Percentiles rank a stretch among this genome's conserved stretches.
Conservation (phyloP, 2,888 invertebrate genomes). For the Diloba caeruleocephala region DNA sequence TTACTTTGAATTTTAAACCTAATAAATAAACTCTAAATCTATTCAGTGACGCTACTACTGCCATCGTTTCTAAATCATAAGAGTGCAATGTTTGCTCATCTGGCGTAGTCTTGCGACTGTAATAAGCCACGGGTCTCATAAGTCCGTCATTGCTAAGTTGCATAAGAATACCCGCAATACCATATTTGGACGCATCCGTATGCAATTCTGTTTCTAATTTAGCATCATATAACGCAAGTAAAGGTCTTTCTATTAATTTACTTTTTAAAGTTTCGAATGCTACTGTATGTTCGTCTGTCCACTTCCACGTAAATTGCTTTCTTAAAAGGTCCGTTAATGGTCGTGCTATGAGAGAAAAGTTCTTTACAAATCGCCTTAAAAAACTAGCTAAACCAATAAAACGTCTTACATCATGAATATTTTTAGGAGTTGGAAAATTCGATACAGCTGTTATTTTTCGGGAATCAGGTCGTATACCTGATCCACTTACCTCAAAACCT, state of each 20-base stretch:
- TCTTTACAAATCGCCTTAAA: conserved; percentile 53
- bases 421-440: conserved; percentile 44
- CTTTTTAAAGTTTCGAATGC: conserved; percentile 53
- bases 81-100: too few species aligned
- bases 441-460: conserved; percentile 33
- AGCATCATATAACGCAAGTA: conserved; percentile 58
- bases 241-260: conserved; percentile 46
- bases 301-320: conserved; percentile 33
- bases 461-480: conserved; percentile 50
- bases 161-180: too few species aligned
- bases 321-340: conserved; percentile 49
- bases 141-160: too few species aligned
- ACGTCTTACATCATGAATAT: conserved; percentile 50
- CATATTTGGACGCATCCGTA: too few species aligned
- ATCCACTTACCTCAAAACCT: conserved; percentile 48
- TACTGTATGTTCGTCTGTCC: conserved; percentile 16
- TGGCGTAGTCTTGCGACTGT: too few species aligned
- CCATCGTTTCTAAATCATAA: too few species aligned
- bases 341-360: conserved; percentile 47
- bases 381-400: conserved; percentile 59
- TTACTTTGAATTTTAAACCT: too few species aligned
- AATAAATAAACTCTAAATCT: too few species aligned
- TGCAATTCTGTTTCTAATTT: too few species aligned
- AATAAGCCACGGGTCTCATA: too few species aligned
- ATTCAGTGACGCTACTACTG: too few species aligned